These are phyloP conservation scores for Microcaecilia unicolor DNA, from an alignment of 2,797 vertebrate species.

Conservation along the genomic window DNA sequence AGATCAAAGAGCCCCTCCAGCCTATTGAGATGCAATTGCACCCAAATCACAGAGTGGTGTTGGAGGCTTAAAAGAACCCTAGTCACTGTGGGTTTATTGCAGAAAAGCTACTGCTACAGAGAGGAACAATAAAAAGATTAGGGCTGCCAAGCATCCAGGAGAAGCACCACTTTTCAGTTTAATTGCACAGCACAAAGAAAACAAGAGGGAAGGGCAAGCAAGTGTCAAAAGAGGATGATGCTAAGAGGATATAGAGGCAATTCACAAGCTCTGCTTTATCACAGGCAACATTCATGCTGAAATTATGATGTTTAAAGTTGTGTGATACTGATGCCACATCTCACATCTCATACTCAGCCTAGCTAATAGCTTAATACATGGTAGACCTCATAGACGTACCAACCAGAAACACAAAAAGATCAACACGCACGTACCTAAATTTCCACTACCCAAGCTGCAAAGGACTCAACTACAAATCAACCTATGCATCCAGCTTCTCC, in stretches of 20 bases:
- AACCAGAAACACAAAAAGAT: too few species aligned
- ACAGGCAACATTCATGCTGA: conserved; percentile 16
- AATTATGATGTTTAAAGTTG: conserved; percentile 21
- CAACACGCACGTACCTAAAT: too few species aligned
- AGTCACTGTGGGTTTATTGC: conserved; percentile 67
- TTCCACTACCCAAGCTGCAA: too few species aligned
- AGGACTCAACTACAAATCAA: too few species aligned
- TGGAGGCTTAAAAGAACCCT: conserved; percentile 62
- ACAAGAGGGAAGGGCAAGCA: conserved; percentile 61
- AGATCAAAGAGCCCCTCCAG: conserved; percentile 71
- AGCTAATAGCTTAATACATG: too few species aligned
- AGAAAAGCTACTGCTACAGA: conserved; percentile 73
- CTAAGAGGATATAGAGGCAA: conserved; percentile 30
- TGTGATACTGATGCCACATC: too few species aligned
- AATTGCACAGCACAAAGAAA: conserved; percentile 72
- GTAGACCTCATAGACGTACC: too few species aligned
- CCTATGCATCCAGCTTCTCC: too few species aligned
- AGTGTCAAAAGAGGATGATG: conserved; percentile 53
- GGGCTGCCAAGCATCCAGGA: conserved; percentile 71
- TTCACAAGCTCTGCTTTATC: conserved; percentile 32
- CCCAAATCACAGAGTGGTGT: conserved; percentile 66
- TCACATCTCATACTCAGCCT: too few species aligned
- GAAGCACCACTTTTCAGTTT: conserved; percentile 70
- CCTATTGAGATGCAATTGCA: conserved; percentile 72
- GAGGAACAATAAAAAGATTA: conserved; percentile 76